Conservation (phyloP, 1,140 invertebrate species). For the Reticulitermes speratus region DNA sequence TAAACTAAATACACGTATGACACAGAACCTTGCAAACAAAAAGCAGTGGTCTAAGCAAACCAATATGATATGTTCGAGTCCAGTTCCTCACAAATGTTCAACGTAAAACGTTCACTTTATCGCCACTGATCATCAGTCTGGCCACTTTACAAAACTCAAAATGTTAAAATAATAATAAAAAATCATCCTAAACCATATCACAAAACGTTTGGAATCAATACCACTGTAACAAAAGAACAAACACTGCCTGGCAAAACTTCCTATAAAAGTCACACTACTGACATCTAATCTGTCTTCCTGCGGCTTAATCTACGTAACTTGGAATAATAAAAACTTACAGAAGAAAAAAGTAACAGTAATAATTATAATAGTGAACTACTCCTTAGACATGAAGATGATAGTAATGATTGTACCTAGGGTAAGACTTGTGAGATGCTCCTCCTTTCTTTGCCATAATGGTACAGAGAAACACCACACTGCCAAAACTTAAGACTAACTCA, state of each 20-base stretch:
- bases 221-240: not conserved
- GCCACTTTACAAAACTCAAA: not conserved
- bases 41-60: not conserved
- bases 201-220: not conserved
- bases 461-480: not conserved
- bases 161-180: conserved; percentile 3
- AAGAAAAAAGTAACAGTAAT: not conserved
- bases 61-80: not conserved
- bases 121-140: not conserved
- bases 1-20: not conserved
- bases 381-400: not conserved
- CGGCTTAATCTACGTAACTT: not conserved
- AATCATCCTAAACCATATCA: not conserved
- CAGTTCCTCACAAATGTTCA: not conserved
- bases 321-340: not conserved
- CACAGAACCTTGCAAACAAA: not conserved
- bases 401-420: not conserved
- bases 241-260: not conserved
- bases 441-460: not conserved
- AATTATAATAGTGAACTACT: not conserved
- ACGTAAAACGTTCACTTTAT: not conserved
- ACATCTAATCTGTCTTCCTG: not conserved
- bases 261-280: not conserved
- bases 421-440: not conserved
- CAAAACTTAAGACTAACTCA: not conserved